Evolutionary conservation across 2,113 vertebrate genomes (phyloP), one percentile per base, ranked within the genome.

Genomic region (Notarius lentiginosus): DNA sequence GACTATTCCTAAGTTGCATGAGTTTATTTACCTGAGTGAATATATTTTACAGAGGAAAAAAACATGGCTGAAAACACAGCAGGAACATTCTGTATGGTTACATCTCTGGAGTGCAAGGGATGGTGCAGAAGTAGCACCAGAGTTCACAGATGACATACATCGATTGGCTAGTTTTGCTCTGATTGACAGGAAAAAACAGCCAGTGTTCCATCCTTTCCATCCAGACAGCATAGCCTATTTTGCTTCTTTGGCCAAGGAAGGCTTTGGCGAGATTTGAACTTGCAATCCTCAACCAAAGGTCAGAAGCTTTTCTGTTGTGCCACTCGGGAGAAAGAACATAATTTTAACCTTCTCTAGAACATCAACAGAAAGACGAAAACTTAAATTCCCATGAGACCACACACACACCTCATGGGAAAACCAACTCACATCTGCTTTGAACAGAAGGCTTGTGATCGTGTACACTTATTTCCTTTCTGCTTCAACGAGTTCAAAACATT

Each of bases 321-420:
- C 68, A 41, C 27, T 66, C 65, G 14, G n/a, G n/a, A 63, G 20
- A 2, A 24, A 70, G 34, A 11, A 24, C 51, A 11, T 24, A 1
- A 1, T 51, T 76, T 6, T n/a, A 75, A 75, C 72, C 24, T 53
- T 85, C 56, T 82, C 51, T 41, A 68, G 56, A 49, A 75, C 41
- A 14, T 65, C 68, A 41, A 56, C 15, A 61, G 56, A 83, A 47
- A 30, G 17, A 85, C 47, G 49, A 65, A 34, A 47, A 51, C 56
- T 63, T 51, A n/a, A 63, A 30, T 18, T 63, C 63, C 63, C 34
- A 20, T 79, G 58, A 84, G 83, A 51, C 8, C 18, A 75, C 41
- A 41, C 41, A 41, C 27, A 41, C 20, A 68, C 72, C 89, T 56
- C 84, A 84, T 72, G 73, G 75, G 85, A 77, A 89, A 89, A 72